These are phyloP conservation scores for Xylota segnis DNA, from an alignment of 2,888 invertebrate species.

Conservation along the genomic window DNA sequence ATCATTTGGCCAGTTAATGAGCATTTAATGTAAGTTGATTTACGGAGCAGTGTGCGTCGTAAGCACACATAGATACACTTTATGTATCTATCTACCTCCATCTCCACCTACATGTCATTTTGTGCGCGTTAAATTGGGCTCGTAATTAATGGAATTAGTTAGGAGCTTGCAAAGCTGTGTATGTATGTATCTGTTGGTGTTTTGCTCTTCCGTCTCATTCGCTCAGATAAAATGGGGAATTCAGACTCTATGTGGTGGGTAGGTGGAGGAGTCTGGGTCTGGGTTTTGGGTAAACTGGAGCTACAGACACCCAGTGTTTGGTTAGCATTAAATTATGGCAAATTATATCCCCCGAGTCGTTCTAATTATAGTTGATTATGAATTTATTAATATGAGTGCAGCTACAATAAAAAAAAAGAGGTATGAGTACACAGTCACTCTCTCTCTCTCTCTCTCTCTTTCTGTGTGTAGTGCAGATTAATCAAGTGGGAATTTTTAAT, in stretches of 20 bases:
- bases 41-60: constrained; percentile 59
- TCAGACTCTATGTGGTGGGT: background rate
- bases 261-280: background rate
- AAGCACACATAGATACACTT: constrained; percentile 29
- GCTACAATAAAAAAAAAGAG: background rate
- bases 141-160: constrained; percentile 78
- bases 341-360: constrained; percentile 66
- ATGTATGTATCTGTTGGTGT: constrained; percentile 22
- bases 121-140: constrained; percentile 79
- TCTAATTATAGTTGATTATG: constrained; percentile 75
- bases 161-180: constrained; percentile 32
- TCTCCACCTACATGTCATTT: constrained; percentile 4
- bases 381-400: constrained; percentile 70
- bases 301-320: constrained; percentile 64
- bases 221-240: constrained; percentile 37
- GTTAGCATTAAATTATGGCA: constrained; percentile 73
- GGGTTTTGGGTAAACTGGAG: constrained; percentile 36
- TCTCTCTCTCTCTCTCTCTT: background rate
- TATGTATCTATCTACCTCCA: constrained; percentile 4
- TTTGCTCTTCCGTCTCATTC: background rate
- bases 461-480: constrained; percentile 34
- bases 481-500: constrained; percentile 66
- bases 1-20: constrained; percentile 78
- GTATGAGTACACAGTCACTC: no score
- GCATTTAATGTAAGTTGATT: constrained; percentile 78